A percentile compares a stretch with the other conserved stretches of the same genome.
These are phyloP conservation scores for Aptenodytes forsteri DNA, from an alignment of 2,113 vertebrate genomes.

Conservation along the genomic window DNA sequence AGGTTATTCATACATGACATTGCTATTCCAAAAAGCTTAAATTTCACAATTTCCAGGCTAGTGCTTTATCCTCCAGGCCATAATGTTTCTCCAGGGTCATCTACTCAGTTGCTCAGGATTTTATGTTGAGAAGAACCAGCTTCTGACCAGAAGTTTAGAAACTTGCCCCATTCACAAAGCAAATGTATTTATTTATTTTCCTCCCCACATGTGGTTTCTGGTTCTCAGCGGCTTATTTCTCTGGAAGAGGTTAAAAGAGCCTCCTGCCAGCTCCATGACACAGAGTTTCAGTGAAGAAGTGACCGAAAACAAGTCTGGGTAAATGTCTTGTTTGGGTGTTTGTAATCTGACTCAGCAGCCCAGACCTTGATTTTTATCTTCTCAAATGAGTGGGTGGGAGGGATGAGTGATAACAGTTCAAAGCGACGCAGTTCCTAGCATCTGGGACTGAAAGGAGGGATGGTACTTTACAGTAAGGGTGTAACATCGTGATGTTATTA, in stretches of 20 bases:
- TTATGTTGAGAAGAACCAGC: not conserved
- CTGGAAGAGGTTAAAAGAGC: not conserved
- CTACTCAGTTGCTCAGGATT: not conserved
- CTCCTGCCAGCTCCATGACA: not conserved
- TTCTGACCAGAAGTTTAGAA: not conserved
- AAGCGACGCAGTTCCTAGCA: not conserved
- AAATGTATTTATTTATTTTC: not conserved
- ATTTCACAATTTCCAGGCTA: not conserved
- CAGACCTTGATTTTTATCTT: conserved; percentile 36
- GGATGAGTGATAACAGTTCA: conserved; percentile 13
- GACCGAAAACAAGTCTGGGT: not conserved
- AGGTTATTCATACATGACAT: not conserved
- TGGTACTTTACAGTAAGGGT: not conserved
- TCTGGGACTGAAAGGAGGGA: not conserved
- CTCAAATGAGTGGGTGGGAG: not conserved
- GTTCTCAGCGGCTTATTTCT: not conserved
- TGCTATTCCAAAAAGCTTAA: not conserved
- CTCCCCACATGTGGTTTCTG: not conserved
- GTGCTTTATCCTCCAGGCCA: not conserved
- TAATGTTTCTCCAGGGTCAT: not conserved
- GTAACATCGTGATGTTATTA: not conserved
- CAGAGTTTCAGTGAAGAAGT: not conserved
- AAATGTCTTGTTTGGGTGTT: conserved; percentile 18
- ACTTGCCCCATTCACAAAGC: not conserved
- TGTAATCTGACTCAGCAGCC: conserved; percentile 33